Evolutionary conservation across 2,888 invertebrate species (phyloP), one percentile per base, ranked within the genome.

Genomic region (Cactoblastis cactorum): DNA sequence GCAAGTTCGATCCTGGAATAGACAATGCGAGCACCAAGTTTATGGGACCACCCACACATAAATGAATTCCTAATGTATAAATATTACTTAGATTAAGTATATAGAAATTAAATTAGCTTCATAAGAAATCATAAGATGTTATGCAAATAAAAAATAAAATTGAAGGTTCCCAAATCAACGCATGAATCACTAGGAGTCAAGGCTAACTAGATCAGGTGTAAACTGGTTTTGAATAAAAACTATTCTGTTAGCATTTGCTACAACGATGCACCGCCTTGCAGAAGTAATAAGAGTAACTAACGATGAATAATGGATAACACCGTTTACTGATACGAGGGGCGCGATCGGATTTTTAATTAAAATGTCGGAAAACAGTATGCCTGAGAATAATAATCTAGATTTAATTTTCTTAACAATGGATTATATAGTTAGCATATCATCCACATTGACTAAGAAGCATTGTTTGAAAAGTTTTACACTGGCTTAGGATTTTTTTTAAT

Each of bases 1-100:
- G 80, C 81, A 79, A 84, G 85, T 86, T 86, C 87, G 86, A 84
- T 86, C 74, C 82, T 77, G 79, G 87, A 88, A 89, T 89, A 87
- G 83, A 83, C 85, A 88, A 87, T 88, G 85, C 69, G 83, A 80
- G 58, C 66, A 67, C n/a, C 68, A 75, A 77, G 74, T 85, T 85
- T 85, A 86, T 83, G 73, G 76, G 89, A 86, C 87, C 88, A 88
- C 87, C 86, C 86, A 80, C 79, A 80, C 72, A 74, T 75, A 69
- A 69, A 49, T 66, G 58, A 62, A 66, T 68, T 67, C 8, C 28
- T 65, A 57, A 70, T 69, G 51, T 55, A 55, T 59, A 60, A 58
- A 43, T 37, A 32, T 14, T 24, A n/a, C 22, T 33, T 6, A 34
- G 33, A 35, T 35, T 43, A 9, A 9, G 15, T 17, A 1, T 32